A percentile compares a stretch with the other conserved stretches of the same genome.
Conservation (phyloP, 1,140 invertebrate species). For the Thrips palmi region DNA sequence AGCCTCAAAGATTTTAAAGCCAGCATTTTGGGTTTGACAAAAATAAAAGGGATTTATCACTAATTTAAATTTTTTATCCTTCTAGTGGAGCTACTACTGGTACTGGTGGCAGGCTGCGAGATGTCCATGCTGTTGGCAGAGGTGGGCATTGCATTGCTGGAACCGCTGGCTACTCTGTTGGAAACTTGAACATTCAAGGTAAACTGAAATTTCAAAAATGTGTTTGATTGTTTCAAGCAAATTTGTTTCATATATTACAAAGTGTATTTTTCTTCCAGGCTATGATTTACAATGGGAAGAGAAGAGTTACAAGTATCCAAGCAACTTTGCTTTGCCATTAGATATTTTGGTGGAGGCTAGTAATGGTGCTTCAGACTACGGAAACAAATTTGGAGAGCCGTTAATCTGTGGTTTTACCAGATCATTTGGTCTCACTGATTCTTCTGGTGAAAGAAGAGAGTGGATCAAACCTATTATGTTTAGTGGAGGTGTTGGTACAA, state of each 20-base stretch:
- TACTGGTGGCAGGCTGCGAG: constrained; percentile 84
- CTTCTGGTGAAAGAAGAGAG: constrained; percentile 53
- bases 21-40: too few species aligned
- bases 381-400: constrained; percentile 98
- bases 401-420: constrained; percentile 78
- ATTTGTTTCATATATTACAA: constrained; percentile 10
- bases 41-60: not conserved
- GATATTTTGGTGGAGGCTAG: constrained; percentile 86
- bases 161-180: constrained; percentile 90
- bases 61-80: constrained; percentile 9
- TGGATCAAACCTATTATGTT: constrained; percentile 99
- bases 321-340: constrained; percentile 75
- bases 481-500: constrained; percentile 81
- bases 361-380: constrained; percentile 96
- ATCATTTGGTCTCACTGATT: constrained; percentile 65
- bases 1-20: too few species aligned
- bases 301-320: constrained; percentile 50
- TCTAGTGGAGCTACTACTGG: constrained; percentile 90
- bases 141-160: constrained; percentile 87
- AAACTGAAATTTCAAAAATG: constrained; percentile 11
- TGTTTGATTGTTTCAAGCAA: constrained; percentile 17
- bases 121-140: constrained; percentile 84
- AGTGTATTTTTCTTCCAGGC: constrained; percentile 28
- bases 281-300: constrained; percentile 84
- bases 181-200: constrained; percentile 81